Base-by-base conservation (phyloP, 2,888 invertebrate genomes). In the Flexamia atlantica region DNA sequence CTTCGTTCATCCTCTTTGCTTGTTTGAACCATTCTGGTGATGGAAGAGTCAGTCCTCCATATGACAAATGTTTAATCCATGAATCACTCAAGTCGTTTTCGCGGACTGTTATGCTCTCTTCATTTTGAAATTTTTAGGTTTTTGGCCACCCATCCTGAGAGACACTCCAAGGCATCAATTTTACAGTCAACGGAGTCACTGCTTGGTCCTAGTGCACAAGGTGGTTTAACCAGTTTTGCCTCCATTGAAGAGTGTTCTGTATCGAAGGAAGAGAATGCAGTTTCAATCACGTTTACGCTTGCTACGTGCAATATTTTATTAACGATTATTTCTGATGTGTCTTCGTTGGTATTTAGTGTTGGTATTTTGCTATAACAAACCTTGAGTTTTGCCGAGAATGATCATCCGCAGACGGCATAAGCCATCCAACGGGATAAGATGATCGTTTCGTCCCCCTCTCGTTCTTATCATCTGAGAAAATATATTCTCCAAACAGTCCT, bases 341-440 rank as follows among this genome's bases (percentile, higher is more conserved):
- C 76, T 17, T 76, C 60, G 3, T n/a, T 0, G 17, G 50, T 83
- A n/a, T 57, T 76, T 3, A n/a, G 60, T 76, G 57, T 83, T 83
- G 2, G 74, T 74, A 72, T 50, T 46, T 9, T n/a, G 14, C 12
- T 83, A 76, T 10, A 83, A 32, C 25, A 83, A 0, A 0, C 76
- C 83, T 23, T 57, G 83, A 12, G 36, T 83, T 84, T 87, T 87
- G 5, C 87, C 87, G 10, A 88, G 84, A 53, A 87, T 85, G 30
- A 88, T 87, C 84, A 86, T 86, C 17, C 85, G 81, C 5, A 87
- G 32, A 25, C 87, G 50, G 50, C 87, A 85, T 3, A 88, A 10
- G 17, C 86, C 84, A 85, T 86, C 84, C 36, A 88, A 84, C n/a
- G 87, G 85, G 23, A 86, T 70, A n/a, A 86, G 86, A 83, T 87